These are phyloP conservation scores for Setophaga kirtlandii DNA, from an alignment of 2,113 vertebrate species.

Conservation along the genomic window DNA sequence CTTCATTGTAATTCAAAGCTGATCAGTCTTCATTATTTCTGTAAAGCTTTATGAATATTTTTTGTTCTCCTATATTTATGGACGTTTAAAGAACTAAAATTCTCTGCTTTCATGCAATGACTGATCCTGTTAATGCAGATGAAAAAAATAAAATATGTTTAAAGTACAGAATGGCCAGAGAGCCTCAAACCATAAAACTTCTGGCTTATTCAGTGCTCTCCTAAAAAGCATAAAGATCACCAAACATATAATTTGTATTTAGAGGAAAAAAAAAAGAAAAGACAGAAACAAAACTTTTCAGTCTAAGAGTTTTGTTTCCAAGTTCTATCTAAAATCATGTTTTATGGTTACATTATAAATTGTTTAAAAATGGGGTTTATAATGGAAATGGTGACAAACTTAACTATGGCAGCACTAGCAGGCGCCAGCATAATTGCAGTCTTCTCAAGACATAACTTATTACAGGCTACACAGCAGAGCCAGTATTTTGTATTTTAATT, in stretches of 20 bases:
- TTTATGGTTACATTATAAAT: slow-evolving; percentile 54
- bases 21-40: background rate
- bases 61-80: background rate
- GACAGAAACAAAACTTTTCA: background rate
- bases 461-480: slow-evolving; percentile 65
- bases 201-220: slow-evolving; percentile 7
- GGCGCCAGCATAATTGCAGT: slow-evolving; percentile 75
- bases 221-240: slow-evolving; percentile 17
- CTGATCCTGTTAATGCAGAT: background rate
- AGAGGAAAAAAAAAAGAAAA: background rate
- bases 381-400: slow-evolving; percentile 71
- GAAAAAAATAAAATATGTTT: background rate
- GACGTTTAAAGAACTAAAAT: background rate
- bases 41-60: background rate
- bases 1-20: background rate
- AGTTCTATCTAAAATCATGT: slow-evolving; percentile 57
- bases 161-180: background rate
- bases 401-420: slow-evolving; percentile 65
- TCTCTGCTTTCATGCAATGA: background rate
- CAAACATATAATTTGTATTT: slow-evolving; percentile 7
- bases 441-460: slow-evolving; percentile 72
- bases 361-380: slow-evolving; percentile 63
- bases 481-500: slow-evolving; percentile 79
- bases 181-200: slow-evolving; percentile 19
- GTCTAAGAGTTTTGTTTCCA: slow-evolving; percentile 35